Conservation (phyloP, 2,113 vertebrate genomes). For the Thalassoma bifasciatum region DNA sequence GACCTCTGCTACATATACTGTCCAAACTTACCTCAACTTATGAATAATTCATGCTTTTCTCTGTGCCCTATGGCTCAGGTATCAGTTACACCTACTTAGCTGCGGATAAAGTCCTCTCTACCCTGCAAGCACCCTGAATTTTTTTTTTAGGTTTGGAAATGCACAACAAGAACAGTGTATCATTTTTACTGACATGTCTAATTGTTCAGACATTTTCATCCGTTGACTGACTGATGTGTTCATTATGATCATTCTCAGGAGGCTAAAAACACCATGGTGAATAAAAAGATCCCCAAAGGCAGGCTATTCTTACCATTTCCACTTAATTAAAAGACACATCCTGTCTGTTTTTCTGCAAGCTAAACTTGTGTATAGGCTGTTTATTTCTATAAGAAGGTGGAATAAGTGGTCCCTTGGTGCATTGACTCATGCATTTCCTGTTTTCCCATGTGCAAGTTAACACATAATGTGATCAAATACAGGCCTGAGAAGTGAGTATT, state of each 20-base stretch:
- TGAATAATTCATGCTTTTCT: slow-evolving; percentile 44
- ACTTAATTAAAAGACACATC: slow-evolving; percentile 45
- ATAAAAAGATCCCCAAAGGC: slow-evolving; percentile 4
- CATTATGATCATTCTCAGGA: slow-evolving; percentile 33
- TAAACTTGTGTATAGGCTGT: slow-evolving; percentile 7
- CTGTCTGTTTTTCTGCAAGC: slow-evolving; percentile 6
- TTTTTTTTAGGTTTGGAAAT: background rate
- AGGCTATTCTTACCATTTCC: slow-evolving; percentile 15
- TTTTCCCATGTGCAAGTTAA: background rate
- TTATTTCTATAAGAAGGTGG: slow-evolving; percentile 8
- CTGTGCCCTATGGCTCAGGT: slow-evolving; percentile 14
- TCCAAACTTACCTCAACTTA: slow-evolving; percentile 21
- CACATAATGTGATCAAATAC: background rate
- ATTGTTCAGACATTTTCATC: slow-evolving; percentile 15
- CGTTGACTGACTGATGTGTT: slow-evolving; percentile 30
- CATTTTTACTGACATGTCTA: background rate
- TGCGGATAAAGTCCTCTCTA: background rate
- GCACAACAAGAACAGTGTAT: background rate
- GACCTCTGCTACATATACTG: background rate
- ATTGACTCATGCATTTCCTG: too few relatives aligned
- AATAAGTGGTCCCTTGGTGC: slow-evolving; percentile 1
- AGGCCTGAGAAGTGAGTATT: background rate
- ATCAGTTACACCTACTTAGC: slow-evolving; percentile 23
- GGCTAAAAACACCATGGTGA: background rate
- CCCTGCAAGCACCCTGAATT: background rate